Percentiles rank a stretch among this genome's conserved stretches.
phyloP scores from a whole-genome alignment of 2,113 vertebrate species.

The Cochlearius cochlearius region DNA sequence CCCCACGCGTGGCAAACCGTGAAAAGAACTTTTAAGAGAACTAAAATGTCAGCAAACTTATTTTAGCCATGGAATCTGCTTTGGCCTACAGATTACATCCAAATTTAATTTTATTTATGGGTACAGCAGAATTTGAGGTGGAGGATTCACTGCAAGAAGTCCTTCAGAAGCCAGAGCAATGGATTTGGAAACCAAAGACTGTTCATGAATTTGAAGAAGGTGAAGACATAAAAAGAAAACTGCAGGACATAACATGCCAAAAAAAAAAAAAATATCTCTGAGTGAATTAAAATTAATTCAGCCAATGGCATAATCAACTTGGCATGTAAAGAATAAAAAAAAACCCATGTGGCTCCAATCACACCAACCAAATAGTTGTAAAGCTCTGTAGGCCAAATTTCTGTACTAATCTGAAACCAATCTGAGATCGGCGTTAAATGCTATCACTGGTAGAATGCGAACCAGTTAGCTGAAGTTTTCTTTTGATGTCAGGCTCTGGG shows the following conservation, averaged over 20 bases:
- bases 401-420: not conserved
- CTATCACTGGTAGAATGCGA: not conserved
- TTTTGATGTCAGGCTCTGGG: not conserved
- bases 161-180: not conserved
- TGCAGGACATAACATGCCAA: not conserved
- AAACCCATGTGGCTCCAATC: not conserved
- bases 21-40: not conserved
- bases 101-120: not conserved
- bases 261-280: not conserved
- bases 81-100: not conserved
- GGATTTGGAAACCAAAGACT: not conserved
- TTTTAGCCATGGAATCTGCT: not conserved
- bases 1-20: accelerated
- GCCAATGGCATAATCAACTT: not conserved
- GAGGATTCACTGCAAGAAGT: not conserved
- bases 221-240: not conserved
- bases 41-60: not conserved
- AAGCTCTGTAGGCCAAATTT: not conserved
- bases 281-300: not conserved
- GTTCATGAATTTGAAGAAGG: not conserved
- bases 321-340: not conserved
- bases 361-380: not conserved
- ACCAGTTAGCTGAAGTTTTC: not conserved
- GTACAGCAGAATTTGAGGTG: not conserved
- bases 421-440: not conserved